Percentiles rank a stretch among this genome's conserved stretches.
Evolutionary conservation across 2,888 invertebrate genomes (phyloP).

Genomic region (Pherbina coryleti): DNA sequence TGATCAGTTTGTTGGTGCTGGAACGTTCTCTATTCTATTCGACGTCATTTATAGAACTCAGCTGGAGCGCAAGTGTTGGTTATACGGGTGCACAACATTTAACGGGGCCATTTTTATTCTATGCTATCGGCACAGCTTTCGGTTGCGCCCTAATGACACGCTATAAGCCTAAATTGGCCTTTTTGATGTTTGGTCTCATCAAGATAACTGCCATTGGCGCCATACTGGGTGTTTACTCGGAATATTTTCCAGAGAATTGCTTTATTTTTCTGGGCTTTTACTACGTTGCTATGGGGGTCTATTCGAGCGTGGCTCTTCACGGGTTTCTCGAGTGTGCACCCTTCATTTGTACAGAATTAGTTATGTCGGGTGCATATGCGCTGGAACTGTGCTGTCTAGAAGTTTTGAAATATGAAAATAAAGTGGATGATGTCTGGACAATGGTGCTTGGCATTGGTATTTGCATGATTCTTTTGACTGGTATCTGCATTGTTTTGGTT

Average conservation of each 20-base stretch:
- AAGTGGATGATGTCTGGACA: slow-evolving; percentile 50
- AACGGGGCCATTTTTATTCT: slow-evolving; percentile 54
- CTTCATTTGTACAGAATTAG: slow-evolving; percentile 58
- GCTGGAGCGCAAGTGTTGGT: slow-evolving; percentile 56
- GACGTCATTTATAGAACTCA: slow-evolving; percentile 54
- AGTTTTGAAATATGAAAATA: slow-evolving; percentile 54
- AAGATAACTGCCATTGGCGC: slow-evolving; percentile 58
- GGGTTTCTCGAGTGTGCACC: slow-evolving; percentile 61
- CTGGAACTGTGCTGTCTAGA: slow-evolving; percentile 56
- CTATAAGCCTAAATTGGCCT: slow-evolving; percentile 60
- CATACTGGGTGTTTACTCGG: slow-evolving; percentile 58
- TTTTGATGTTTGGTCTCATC: slow-evolving; percentile 59
- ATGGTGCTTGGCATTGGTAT: slow-evolving; percentile 52
- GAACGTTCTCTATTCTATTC: slow-evolving; percentile 57
- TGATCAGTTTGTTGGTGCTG: slow-evolving; percentile 45
- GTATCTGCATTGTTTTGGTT: slow-evolving; percentile 50
- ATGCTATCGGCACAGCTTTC: slow-evolving; percentile 54
- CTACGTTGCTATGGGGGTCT: slow-evolving; percentile 56
- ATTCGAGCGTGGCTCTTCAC: slow-evolving; percentile 59
- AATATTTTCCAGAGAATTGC: slow-evolving; percentile 55
- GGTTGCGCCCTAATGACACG: slow-evolving; percentile 54
- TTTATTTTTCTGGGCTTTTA: slow-evolving; percentile 60
- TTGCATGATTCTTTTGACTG: slow-evolving; percentile 49
- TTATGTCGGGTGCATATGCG: slow-evolving; percentile 50
- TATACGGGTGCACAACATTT: slow-evolving; percentile 49